Conservation (phyloP, 2,888 invertebrate species). For the Sinelater perroti region DNA sequence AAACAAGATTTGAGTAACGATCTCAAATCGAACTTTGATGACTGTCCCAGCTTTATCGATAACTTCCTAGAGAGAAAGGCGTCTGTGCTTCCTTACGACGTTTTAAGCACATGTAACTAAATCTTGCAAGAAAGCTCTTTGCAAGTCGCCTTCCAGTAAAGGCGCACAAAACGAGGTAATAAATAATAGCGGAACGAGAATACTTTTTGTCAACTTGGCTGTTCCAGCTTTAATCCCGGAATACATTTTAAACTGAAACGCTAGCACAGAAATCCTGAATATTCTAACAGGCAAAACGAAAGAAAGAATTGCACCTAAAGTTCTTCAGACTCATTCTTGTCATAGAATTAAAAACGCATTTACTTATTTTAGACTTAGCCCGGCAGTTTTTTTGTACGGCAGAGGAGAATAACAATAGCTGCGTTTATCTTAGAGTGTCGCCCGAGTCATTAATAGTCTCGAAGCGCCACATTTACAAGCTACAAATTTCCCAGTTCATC, state of each 20-base stretch:
- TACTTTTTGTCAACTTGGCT: conserved; percentile 39
- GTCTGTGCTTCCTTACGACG: conserved; percentile 27
- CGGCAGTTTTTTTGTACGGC: not conserved
- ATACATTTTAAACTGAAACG: conserved; percentile 35
- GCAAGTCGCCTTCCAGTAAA: conserved; percentile 34
- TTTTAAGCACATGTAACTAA: conserved; percentile 38
- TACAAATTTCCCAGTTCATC: conserved; percentile 1
- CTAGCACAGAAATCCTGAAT: conserved; percentile 30
- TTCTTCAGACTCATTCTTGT: not conserved
- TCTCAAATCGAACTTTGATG: conserved; percentile 3
- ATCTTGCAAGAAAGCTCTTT: conserved; percentile 37
- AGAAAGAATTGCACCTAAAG: conserved; percentile 10
- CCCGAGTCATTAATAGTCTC: not conserved
- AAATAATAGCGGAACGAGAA: conserved; percentile 37
- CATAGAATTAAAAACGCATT: not conserved
- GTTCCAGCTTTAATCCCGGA: conserved; percentile 37
- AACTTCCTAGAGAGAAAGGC: conserved; percentile 22
- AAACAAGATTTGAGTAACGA: not conserved
- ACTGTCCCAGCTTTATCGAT: conserved; percentile 15
- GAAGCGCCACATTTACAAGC: not conserved
- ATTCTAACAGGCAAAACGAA: conserved; percentile 18
- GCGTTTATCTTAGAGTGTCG: not conserved
- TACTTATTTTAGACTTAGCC: not conserved
- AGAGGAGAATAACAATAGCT: not conserved
- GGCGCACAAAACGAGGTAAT: conserved; percentile 39